Evolutionary conservation across 2,113 vertebrate species (phyloP).

Genomic region (Cathartes aura): DNA sequence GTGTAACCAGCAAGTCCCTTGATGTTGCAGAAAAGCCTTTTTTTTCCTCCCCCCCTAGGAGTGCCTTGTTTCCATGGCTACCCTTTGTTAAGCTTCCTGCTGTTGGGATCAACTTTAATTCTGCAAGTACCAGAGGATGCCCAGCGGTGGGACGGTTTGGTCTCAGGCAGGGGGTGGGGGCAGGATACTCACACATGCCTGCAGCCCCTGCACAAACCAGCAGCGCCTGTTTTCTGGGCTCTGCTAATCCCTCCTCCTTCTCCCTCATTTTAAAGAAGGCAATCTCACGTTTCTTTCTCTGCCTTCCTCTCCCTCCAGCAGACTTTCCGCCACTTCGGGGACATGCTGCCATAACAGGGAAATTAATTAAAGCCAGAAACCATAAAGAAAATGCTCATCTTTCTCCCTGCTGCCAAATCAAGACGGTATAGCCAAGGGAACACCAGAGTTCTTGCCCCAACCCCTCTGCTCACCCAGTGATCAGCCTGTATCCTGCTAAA

Average conservation of each 20-base stretch:
- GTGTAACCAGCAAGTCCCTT: not conserved
- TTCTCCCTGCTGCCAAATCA: not conserved
- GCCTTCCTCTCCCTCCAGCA: not conserved
- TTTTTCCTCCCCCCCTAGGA: not conserved
- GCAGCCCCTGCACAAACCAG: not conserved
- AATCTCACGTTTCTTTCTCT: not conserved
- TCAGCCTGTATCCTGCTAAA: not conserved
- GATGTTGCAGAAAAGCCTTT: not conserved
- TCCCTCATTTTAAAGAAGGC: not conserved
- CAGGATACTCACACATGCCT: not conserved
- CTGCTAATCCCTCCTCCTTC: not conserved
- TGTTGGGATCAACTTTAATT: not conserved
- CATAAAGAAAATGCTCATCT: not conserved
- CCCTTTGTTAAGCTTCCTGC: not conserved
- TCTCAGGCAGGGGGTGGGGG: not conserved
- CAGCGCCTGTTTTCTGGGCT: not conserved
- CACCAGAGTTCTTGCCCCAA: not conserved
- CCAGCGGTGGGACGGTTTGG: not conserved
- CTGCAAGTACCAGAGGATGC: not conserved
- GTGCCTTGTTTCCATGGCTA: not conserved
- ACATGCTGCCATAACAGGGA: not conserved
- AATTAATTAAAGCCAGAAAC: conserved; percentile 5
- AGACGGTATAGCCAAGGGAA: not conserved
- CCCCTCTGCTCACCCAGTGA: not conserved
- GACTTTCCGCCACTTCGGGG: not conserved